Base-by-base conservation (phyloP, 2,797 vertebrate genomes). In the Microcaecilia unicolor region DNA sequence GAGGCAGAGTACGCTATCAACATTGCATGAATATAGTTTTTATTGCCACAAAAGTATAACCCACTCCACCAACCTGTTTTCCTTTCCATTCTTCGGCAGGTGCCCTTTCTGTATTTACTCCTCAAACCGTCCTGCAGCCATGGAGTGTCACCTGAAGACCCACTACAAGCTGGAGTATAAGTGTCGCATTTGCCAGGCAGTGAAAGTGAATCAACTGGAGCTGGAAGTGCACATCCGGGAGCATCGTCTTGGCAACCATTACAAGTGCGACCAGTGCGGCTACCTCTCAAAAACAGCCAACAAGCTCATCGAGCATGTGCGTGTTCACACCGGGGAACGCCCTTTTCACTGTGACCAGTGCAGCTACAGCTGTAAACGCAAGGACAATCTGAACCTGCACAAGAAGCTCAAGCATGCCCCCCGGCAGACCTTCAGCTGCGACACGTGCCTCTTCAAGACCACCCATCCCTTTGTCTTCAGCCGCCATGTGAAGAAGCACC, bases 331-430 rank as follows among this genome's bases (percentile, higher is more conserved):
- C 1, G 96, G 96, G 21, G 96, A 99, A 85, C 92, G 94, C 82
- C 96, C 96, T 80, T 99, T 97, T 87, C 96, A 92, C 91, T 99
- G 96, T 84, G 96, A 99, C 86, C 93, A 92, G 89, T 99, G 96
- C 86, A 85, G 90, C 75, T 99, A 99, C 70, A 96, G 96, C 92
- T 99, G 96, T 87, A 97, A 97, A 76, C 96, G 96, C 85, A 99
- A 99, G 90, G 96, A 99, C 92, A 99, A 99, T 95, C 94, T 99
- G 76, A 97, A 97, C 79, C 87, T 99, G 88, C 96, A 99, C 93
- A 97, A 95, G 86, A 96, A 91, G 86, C 91, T 99, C 79, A 99
- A 98, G 81, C 96, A 99, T 41, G 90, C 93, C 43, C 93, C 93
- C 27, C 90, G 92, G 74, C 93, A 95, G 86, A 91, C 89, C 63